Base-by-base conservation (phyloP, 2,797 vertebrate species). In the Syndactyla subalaris region DNA sequence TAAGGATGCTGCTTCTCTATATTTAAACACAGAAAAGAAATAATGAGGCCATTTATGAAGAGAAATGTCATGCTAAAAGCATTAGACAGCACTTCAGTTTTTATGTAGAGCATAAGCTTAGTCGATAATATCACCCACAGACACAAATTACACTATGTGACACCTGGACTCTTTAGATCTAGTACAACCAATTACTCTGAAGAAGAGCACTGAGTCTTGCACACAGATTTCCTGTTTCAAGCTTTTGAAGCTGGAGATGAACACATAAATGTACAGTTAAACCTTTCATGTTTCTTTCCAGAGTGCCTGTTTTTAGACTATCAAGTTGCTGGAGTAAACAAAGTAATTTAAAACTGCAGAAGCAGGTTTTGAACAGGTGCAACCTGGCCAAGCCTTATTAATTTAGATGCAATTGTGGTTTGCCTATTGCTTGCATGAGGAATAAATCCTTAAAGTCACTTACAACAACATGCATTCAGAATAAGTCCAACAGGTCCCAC, bases 21-120 rank as follows among this genome's bases (percentile, higher is more conserved):
- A 80, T 91, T 92, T 90, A 81, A 93, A 88, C 1, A 13, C 12
- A 58, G 46, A 68, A 85, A 75, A 92, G 57, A 93, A 93, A 63
- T 84, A 82, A 92, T 92, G 61, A 94, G 57, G 49, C 26, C 36
- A 62, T 72, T 91, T 85, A 72, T 75, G 27, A 95, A 62, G 27
- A 87, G 23, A 74, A 23, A 63, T 83, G 63, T 71, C 34, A 41
- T 72, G 43, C 10, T 91, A 77, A 83, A 85, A 71, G n/a, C 38
- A 38, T 72, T 82, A 85, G 49, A 46, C 36, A 89, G 38, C 41
- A 61, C 36, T 93, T 94, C 49, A 85, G 30, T 68, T 52, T 87
- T 36, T 68, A 77, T 72, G 61, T 67, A 80, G 49, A 83, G 68
- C 75, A 75, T 89, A 75, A 80, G 15, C 49, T 82, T 45, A 92